A percentile compares a stretch with the other conserved stretches of the same genome.
phyloP scores from a whole-genome alignment of 2,888 invertebrate genomes.

The Melinaea menophilus region DNA sequence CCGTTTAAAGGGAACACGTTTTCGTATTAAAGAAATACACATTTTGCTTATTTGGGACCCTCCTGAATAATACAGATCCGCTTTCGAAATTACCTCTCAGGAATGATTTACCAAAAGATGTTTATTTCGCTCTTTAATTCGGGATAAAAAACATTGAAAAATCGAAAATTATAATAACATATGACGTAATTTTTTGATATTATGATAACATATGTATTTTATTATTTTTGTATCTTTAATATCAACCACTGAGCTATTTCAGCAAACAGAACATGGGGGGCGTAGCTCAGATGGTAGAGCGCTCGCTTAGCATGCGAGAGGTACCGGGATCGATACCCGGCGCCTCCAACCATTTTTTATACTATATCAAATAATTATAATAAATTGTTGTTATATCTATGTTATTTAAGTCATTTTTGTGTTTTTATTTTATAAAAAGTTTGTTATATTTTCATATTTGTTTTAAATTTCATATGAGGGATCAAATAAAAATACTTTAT shows the following conservation, averaged over 20 bases:
- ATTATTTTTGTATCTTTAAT: neutral
- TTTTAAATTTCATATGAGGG: too few relatives aligned
- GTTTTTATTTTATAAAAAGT: neutral
- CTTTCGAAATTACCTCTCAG: constrained; percentile 27
- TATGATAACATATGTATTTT: neutral
- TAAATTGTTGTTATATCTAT: neutral
- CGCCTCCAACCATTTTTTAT: constrained; percentile 56
- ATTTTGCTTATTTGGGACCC: constrained; percentile 30
- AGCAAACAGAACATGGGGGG: constrained; percentile 44
- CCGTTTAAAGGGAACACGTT: constrained; percentile 36
- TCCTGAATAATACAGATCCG: constrained; percentile 24
- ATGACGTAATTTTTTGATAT: neutral
- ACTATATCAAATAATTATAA: too few relatives aligned
- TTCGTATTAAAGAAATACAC: constrained; percentile 36
- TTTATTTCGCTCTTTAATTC: constrained; percentile 13
- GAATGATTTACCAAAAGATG: constrained; percentile 19
- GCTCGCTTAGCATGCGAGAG: constrained; percentile 78
- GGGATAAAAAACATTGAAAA: neutral
- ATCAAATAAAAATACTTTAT: too few relatives aligned
- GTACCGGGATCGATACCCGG: constrained; percentile 79
- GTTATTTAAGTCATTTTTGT: too few relatives aligned
- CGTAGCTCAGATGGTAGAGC: constrained; percentile 78
- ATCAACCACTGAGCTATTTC: neutral
- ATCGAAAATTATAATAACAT: neutral
- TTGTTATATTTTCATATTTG: neutral